Evolutionary conservation across 2,888 invertebrate genomes (phyloP), one percentile per base, ranked within the genome.

Genomic region (Glomeris marginata): DNA sequence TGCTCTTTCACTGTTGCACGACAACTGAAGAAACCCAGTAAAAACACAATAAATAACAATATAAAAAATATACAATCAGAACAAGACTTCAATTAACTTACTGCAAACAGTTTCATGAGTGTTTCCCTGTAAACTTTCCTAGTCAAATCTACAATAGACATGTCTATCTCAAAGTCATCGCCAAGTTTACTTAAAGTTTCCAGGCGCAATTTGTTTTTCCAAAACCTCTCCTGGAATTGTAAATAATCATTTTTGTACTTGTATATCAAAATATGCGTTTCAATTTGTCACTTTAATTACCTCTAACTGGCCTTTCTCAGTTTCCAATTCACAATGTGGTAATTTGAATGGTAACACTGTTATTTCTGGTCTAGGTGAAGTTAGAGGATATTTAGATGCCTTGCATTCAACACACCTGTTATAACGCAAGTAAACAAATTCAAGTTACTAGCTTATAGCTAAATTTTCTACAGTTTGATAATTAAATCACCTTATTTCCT

Each of bases 81-180:
- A 8, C 8, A 28, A n/a, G 4, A 28, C 8, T 28, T 28, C 28
- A 28, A 28, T 28, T 28, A 40, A 71, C 77, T 75, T 67, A 92
- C 84, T 42, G 87, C 87, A 71, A 94, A 92, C 43, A 91, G 68
- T 68, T 87, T 88, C 57, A 94, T 76, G n/a, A 90, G 77, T 4
- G 8, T 8, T 8, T 88, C 84, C 55, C 81, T 77, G 1, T 79
- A 73, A 20, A 74, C 68, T 64, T 79, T 80, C n/a, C 78, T 76
- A n/a, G 77, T 74, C 33, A 78, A 77, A 2, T 61, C 59, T 47
- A 62, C 63, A 34, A 61, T 59, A 13, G 52, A 53, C 13, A 58
- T 56, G 44, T 66, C 66, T 33, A 60, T 55, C 41, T 65, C 64
- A 52, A 59, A 63, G n/a, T 62, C 65, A 13, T 57, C 52, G 2